A percentile compares a stretch with the other conserved stretches of the same genome.
phyloP scores from a whole-genome alignment of 2,113 vertebrate species.

The Gavia stellata region DNA sequence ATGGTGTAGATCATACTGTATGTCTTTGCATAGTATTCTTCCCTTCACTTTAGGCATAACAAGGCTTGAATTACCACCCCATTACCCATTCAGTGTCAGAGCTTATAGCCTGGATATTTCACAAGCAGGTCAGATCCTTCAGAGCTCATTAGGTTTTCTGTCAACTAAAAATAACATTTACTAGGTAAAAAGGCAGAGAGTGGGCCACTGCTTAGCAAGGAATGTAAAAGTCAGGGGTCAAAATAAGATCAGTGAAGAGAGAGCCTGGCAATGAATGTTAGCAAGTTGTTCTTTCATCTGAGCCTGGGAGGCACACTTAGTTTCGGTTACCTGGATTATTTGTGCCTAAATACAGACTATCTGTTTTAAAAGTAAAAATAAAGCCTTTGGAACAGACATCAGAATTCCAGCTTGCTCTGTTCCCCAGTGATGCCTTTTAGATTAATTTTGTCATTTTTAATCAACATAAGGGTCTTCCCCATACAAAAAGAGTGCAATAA shows the following conservation, averaged over 20 bases:
- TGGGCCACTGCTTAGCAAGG: background rate
- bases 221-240: conserved; percentile 3
- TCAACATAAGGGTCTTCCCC: background rate
- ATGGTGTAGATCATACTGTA: background rate
- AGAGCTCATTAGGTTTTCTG: conserved; percentile 1
- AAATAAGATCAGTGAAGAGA: background rate
- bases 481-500: background rate
- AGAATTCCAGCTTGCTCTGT: background rate
- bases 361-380: background rate
- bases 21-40: conserved; percentile 1
- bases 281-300: background rate
- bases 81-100: conserved; percentile 4
- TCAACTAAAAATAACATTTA: conserved; percentile 1
- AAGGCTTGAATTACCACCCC: background rate
- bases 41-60: background rate
- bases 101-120: background rate
- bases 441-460: background rate
- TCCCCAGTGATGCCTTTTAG: background rate
- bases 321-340: background rate
- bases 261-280: background rate
- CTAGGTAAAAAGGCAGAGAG: background rate
- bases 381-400: background rate
- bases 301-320: background rate
- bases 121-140: conserved; percentile 10
- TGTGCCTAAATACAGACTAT: background rate